A percentile compares a stretch with the other conserved stretches of the same genome.
phyloP scores from a whole-genome alignment of 2,888 invertebrate species.

The Diarsia rubi region DNA sequence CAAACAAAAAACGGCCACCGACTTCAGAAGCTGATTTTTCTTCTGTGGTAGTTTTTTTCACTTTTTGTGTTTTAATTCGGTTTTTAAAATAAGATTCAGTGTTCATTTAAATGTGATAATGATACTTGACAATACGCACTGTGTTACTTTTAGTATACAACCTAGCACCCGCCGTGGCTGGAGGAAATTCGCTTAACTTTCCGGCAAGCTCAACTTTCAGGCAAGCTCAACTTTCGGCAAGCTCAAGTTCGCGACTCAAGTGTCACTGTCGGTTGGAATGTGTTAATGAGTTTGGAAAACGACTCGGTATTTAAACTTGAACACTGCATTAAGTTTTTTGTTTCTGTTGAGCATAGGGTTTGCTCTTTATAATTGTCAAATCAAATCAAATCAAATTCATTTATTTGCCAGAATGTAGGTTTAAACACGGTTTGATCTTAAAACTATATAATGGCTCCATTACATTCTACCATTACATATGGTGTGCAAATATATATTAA shows the following conservation, averaged over 20 bases:
- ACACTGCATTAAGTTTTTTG: slow-evolving; percentile 23
- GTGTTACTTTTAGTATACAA: slow-evolving; percentile 22
- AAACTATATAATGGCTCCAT: no score
- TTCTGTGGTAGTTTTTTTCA: no score
- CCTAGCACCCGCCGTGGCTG: slow-evolving; percentile 16
- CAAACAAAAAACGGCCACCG: no score
- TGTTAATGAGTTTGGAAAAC: slow-evolving; percentile 56
- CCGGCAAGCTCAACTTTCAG: slow-evolving; percentile 29
- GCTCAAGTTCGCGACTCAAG: slow-evolving; percentile 44
- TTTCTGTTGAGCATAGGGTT: slow-evolving; percentile 17
- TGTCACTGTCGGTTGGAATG: slow-evolving; percentile 50
- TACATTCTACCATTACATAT: no score
- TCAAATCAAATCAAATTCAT: no score
- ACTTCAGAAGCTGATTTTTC: no score
- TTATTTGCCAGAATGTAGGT: no score
- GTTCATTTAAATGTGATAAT: slow-evolving; percentile 16
- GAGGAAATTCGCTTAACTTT: slow-evolving; percentile 48
- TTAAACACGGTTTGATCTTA: no score
- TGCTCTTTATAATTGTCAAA: no score
- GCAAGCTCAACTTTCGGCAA: slow-evolving; percentile 30
- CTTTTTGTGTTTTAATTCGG: no score
- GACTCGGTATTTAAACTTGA: slow-evolving; percentile 32
- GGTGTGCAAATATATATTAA: no score
- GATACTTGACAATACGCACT: slow-evolving; percentile 5
- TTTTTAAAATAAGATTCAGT: background rate